These are phyloP conservation scores for Crossaster papposus DNA, from an alignment of 53 echinoderm and acorn worm species.

Conservation along the genomic window DNA sequence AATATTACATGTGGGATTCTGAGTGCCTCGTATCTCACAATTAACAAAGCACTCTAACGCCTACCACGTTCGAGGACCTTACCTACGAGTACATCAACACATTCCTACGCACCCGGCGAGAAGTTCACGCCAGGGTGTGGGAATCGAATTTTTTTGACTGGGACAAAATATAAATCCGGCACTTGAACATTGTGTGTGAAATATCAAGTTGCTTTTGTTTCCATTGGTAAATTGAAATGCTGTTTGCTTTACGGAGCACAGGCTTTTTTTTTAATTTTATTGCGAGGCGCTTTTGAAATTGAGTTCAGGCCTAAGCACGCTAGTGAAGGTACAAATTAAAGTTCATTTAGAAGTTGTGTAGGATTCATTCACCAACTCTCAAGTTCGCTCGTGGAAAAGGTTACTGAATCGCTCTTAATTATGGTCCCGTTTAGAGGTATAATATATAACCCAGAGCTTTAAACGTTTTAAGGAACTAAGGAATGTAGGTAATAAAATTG, in stretches of 20 bases:
- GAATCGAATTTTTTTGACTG: background rate
- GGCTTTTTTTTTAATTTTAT: background rate
- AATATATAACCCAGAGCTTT: too few species aligned
- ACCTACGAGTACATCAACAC: background rate
- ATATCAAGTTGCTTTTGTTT: conserved; percentile 4
- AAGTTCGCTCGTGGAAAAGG: background rate
- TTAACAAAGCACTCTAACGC: background rate
- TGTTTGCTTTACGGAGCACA: background rate
- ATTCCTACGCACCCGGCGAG: background rate
- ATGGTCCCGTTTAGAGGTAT: too few species aligned
- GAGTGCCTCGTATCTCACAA: background rate
- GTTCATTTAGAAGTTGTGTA: too few species aligned
- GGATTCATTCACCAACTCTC: too few species aligned
- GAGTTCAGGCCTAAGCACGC: too few species aligned
- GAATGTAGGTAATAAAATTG: too few species aligned
- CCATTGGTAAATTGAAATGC: background rate
- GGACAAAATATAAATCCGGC: background rate
- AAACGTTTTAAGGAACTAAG: too few species aligned
- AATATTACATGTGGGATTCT: background rate
- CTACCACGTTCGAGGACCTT: background rate
- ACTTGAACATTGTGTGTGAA: background rate
- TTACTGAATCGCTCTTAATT: too few species aligned
- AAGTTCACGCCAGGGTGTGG: background rate
- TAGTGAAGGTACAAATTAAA: too few species aligned
- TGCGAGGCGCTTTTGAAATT: background rate